Percentiles rank a stretch among this genome's conserved stretches.
Conservation (phyloP, 2,113 vertebrate species). For the Bambusicola thoracicus region DNA sequence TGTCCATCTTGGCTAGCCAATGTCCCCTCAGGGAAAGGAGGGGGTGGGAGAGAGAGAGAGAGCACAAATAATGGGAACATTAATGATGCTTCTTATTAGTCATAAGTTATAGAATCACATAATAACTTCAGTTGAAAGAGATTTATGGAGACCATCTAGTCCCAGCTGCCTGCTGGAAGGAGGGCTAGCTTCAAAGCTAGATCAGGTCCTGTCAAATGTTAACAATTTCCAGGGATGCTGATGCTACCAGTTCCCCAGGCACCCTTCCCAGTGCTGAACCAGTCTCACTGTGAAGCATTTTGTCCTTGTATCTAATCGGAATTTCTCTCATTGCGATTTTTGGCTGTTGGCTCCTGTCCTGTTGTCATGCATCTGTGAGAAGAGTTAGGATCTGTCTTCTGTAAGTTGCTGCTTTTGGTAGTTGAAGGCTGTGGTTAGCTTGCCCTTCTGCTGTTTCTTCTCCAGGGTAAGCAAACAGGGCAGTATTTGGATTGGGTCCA, state of each 20-base stretch:
- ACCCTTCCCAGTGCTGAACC: not conserved
- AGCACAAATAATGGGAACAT: conserved; percentile 27
- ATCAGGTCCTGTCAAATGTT: not conserved
- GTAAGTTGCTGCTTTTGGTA: not conserved
- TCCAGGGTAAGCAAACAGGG: not conserved
- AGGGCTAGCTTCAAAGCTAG: not conserved
- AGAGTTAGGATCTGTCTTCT: not conserved
- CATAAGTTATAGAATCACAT: conserved; percentile 49
- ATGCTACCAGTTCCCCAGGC: not conserved
- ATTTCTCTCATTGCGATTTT: not conserved
- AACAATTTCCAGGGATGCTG: not conserved
- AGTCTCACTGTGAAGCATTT: not conserved
- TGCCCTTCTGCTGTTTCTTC: not conserved
- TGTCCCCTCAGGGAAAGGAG: conserved; percentile 42
- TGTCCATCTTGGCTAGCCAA: not conserved
- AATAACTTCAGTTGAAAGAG: conserved; percentile 11
- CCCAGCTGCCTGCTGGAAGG: not conserved
- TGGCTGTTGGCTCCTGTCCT: not conserved
- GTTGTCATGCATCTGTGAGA: not conserved
- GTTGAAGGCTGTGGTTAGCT: not conserved
- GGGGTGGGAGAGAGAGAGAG: not conserved
- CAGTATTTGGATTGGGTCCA: not conserved
- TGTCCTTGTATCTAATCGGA: not conserved
- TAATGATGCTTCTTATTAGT: conserved; percentile 39
- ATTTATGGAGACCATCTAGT: not conserved